Evolutionary conservation across 2,113 vertebrate species (phyloP).

Genomic region (Synchiropus splendidus): DNA sequence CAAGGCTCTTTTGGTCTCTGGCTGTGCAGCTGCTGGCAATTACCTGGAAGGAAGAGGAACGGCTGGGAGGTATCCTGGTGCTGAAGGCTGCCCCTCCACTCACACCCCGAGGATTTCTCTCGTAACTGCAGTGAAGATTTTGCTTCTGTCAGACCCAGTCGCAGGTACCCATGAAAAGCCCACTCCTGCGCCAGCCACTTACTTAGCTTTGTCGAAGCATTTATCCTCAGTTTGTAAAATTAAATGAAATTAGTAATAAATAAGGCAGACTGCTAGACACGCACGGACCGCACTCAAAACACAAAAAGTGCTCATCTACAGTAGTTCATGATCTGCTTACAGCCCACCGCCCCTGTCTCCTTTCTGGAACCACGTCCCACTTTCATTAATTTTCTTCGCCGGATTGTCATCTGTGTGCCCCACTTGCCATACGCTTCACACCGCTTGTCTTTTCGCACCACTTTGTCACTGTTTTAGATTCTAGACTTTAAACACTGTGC

Average conservation of each 20-base stretch:
- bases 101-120: slow-evolving; percentile 37
- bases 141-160: slow-evolving; percentile 58
- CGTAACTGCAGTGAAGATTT: slow-evolving; percentile 44
- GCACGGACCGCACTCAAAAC: too few relatives aligned
- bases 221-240: too few relatives aligned
- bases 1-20: slow-evolving; percentile 20
- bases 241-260: too few relatives aligned
- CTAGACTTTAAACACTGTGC: slow-evolving; percentile 40
- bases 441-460: slow-evolving; percentile 36
- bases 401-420: background rate
- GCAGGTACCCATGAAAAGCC: slow-evolving; percentile 29
- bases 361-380: slow-evolving; percentile 2
- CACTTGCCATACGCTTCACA: slow-evolving; percentile 26
- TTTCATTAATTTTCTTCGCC: background rate
- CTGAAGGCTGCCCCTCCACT: slow-evolving; percentile 43
- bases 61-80: slow-evolving; percentile 22
- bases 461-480: slow-evolving; percentile 42
- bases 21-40: slow-evolving; percentile 55
- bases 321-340: slow-evolving; percentile 9
- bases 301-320: slow-evolving; percentile 5
- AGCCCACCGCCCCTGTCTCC: too few relatives aligned
- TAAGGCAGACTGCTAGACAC: too few relatives aligned
- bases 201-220: too few relatives aligned
- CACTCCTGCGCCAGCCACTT: slow-evolving; percentile 1
- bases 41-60: slow-evolving; percentile 43